A percentile compares a stretch with the other conserved stretches of the same genome.
Evolutionary conservation across 2,113 vertebrate genomes (phyloP).

Genomic region (Anser brachyrhynchus): DNA sequence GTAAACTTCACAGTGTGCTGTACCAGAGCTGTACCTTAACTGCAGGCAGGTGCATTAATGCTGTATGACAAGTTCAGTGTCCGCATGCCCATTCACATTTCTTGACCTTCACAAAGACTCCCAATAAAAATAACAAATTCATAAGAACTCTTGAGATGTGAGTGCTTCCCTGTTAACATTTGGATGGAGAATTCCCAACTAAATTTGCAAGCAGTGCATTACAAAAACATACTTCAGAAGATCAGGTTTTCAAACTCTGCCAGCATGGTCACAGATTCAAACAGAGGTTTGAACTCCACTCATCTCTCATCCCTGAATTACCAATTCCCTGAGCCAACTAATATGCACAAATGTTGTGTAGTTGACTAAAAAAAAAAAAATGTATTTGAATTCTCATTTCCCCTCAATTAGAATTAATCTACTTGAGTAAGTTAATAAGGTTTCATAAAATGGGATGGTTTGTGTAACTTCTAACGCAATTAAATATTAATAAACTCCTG

Average conservation of each 20-base stretch:
- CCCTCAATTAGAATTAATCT: conserved; percentile 34
- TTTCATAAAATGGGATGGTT: conserved; percentile 16
- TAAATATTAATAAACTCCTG: conserved; percentile 64
- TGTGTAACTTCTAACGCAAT: conserved; percentile 59
- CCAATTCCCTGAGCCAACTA: neutral
- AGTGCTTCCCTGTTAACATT: neutral
- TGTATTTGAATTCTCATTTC: conserved; percentile 30
- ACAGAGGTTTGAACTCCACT: neutral
- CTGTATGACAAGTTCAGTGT: neutral
- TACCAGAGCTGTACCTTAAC: neutral
- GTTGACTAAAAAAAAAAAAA: neutral
- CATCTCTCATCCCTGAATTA: conserved; percentile 24
- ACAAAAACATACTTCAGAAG: neutral
- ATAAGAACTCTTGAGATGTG: neutral
- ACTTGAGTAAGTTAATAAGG: conserved; percentile 32
- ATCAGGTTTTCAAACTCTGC: neutral
- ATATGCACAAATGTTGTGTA: neutral
- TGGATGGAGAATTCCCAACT: neutral
- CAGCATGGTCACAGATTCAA: neutral
- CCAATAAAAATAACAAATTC: neutral
- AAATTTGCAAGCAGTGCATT: neutral
- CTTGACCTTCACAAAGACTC: neutral
- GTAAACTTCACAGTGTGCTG: neutral
- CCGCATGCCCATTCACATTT: neutral
- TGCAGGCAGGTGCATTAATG: neutral